Evolutionary conservation across 2,113 vertebrate genomes (phyloP).

Genomic region (Myotis davidii): DNA sequence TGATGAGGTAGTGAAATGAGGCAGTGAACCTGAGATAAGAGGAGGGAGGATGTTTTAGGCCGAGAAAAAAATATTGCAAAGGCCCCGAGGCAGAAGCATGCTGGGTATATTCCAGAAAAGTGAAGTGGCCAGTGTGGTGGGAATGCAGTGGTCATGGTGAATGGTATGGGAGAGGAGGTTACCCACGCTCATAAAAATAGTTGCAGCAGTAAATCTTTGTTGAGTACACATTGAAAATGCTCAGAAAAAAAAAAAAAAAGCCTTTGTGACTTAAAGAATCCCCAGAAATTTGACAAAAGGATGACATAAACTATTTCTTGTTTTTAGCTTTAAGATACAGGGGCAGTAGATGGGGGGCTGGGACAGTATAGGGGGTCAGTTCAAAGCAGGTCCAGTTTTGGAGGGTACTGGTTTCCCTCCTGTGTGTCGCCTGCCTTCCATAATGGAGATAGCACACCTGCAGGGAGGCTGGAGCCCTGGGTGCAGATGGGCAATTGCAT

Average conservation of each 20-base stretch:
- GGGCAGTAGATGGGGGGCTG: too few relatives aligned
- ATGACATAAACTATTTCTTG: neutral
- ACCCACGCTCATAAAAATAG: neutral
- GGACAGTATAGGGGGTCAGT: rapidly evolving
- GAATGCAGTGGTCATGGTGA: neutral
- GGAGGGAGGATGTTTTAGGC: neutral
- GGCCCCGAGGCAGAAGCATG: neutral
- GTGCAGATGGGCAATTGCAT: constrained; percentile 73
- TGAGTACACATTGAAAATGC: neutral
- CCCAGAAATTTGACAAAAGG: neutral
- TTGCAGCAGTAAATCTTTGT: neutral
- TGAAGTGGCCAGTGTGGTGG: neutral
- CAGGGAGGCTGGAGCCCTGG: neutral
- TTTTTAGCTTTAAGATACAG: neutral
- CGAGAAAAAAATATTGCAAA: neutral
- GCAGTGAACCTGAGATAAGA: neutral
- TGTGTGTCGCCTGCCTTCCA: neutral
- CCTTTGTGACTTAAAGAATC: neutral
- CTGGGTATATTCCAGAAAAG: neutral
- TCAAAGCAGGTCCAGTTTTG: neutral
- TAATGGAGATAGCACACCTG: constrained; percentile 36
- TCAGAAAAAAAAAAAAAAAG: neutral
- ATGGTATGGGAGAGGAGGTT: neutral
- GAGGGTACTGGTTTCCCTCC: neutral
- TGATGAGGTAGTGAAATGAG: neutral